These are phyloP conservation scores for Aricia artaxerxes DNA, from an alignment of 2,888 invertebrate genomes.

Conservation along the genomic window DNA sequence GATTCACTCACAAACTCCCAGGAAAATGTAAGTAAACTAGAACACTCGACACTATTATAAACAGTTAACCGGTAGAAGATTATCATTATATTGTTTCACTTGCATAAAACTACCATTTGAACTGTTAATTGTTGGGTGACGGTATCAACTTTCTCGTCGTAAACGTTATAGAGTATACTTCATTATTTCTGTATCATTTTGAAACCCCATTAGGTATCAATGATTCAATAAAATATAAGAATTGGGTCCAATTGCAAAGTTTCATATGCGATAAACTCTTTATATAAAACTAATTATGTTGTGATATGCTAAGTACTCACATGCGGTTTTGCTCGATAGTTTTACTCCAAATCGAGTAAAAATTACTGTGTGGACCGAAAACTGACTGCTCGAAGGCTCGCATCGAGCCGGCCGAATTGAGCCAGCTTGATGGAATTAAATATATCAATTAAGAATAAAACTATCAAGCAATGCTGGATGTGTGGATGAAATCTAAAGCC, in stretches of 20 bases:
- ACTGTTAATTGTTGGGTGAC: background rate
- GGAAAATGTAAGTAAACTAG: constrained; percentile 14
- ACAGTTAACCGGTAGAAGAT: background rate
- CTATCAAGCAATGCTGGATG: too few species aligned
- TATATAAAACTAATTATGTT: background rate
- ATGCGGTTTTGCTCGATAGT: too few species aligned
- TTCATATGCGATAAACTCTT: background rate
- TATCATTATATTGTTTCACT: background rate
- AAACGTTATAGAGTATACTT: background rate
- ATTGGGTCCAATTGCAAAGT: background rate
- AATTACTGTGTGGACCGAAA: too few species aligned
- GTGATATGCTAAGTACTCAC: background rate
- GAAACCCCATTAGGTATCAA: background rate
- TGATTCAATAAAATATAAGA: background rate
- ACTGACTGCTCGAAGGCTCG: too few species aligned
- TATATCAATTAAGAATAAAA: too few species aligned
- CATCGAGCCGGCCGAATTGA: too few species aligned
- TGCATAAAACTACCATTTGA: background rate
- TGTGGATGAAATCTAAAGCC: too few species aligned
- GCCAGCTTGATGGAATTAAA: too few species aligned
- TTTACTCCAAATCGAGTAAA: too few species aligned
- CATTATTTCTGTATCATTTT: background rate
- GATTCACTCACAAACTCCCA: background rate
- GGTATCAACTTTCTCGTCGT: background rate
- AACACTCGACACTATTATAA: background rate